These are phyloP conservation scores for Macrobrachium rosenbergii DNA, from an alignment of 1,140 invertebrate genomes.

Conservation along the genomic window DNA sequence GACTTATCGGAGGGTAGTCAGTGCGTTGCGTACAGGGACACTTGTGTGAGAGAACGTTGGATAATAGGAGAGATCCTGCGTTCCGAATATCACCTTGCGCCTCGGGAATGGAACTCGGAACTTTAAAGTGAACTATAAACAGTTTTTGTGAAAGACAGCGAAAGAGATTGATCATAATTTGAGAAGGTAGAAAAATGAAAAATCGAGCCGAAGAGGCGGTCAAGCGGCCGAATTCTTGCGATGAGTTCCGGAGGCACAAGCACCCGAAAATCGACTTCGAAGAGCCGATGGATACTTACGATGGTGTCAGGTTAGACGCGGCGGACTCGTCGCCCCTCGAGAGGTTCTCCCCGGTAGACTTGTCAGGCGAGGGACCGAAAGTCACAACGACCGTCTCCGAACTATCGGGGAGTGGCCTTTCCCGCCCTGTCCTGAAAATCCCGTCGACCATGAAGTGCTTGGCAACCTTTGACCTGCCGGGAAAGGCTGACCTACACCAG, in stretches of 20 bases:
- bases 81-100: not conserved
- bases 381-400: constrained; percentile 7
- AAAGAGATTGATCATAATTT: not conserved
- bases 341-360: constrained; percentile 11
- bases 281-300: constrained; percentile 36
- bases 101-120: constrained; percentile 28
- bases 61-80: not conserved
- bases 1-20: constrained; percentile 55
- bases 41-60: constrained; percentile 29
- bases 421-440: constrained; percentile 49
- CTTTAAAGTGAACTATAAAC: constrained; percentile 26
- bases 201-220: constrained; percentile 45
- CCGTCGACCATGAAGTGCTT: constrained; percentile 54
- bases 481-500: constrained; percentile 58
- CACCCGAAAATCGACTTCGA: constrained; percentile 37
- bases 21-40: constrained; percentile 7
- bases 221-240: constrained; percentile 43
- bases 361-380: not conserved
- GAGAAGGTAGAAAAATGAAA: constrained; percentile 32
- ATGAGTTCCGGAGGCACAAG: constrained; percentile 42
- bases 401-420: not conserved
- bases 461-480: constrained; percentile 52
- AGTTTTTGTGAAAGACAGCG: not conserved
- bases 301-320: constrained; percentile 2
- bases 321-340: constrained; percentile 22